phyloP scores from a whole-genome alignment of 2,888 invertebrate species.

The Hirtodrosophila histrioides region DNA sequence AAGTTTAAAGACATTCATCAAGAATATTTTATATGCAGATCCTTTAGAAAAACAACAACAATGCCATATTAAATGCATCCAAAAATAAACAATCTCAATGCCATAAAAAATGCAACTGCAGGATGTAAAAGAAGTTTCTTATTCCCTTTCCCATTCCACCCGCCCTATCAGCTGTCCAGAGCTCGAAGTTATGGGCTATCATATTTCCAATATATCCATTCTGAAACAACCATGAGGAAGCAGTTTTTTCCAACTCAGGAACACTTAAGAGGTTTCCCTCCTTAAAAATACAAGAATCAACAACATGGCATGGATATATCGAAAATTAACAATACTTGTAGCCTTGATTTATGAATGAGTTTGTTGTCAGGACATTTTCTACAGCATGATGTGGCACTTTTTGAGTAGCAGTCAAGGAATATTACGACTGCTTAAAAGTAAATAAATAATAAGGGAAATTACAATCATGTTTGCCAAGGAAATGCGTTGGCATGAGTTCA shows the following conservation, averaged over 20 bases:
- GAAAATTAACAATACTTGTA: conserved; percentile 68
- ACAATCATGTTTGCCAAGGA: conserved; percentile 51
- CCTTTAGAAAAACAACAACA: too few species aligned
- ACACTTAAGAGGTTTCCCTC: conserved; percentile 60
- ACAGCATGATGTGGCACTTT: conserved; percentile 55
- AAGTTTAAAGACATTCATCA: too few species aligned
- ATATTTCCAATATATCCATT: conserved; percentile 54
- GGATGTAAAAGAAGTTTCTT: conserved; percentile 22
- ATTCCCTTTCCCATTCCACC: neutral
- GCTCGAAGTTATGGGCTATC: conserved; percentile 57
- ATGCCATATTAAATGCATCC: neutral
- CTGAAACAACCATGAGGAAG: conserved; percentile 74
- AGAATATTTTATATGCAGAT: too few species aligned
- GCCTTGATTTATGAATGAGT: conserved; percentile 75
- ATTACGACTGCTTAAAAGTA: conserved; percentile 67
- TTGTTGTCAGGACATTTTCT: conserved; percentile 60
- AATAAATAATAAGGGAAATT: conserved; percentile 69
- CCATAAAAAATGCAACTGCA: conserved; percentile 22
- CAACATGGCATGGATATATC: conserved; percentile 44
- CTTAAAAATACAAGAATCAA: conserved; percentile 32
- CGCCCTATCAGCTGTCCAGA: conserved; percentile 52
- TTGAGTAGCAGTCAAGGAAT: conserved; percentile 18
- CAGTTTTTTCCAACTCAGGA: conserved; percentile 48
- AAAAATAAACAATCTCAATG: conserved; percentile 1
- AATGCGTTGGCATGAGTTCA: conserved; percentile 54